A percentile compares a stretch with the other conserved stretches of the same genome.
Conservation (phyloP, 2,888 invertebrate species). For the Metellina segmentata region DNA sequence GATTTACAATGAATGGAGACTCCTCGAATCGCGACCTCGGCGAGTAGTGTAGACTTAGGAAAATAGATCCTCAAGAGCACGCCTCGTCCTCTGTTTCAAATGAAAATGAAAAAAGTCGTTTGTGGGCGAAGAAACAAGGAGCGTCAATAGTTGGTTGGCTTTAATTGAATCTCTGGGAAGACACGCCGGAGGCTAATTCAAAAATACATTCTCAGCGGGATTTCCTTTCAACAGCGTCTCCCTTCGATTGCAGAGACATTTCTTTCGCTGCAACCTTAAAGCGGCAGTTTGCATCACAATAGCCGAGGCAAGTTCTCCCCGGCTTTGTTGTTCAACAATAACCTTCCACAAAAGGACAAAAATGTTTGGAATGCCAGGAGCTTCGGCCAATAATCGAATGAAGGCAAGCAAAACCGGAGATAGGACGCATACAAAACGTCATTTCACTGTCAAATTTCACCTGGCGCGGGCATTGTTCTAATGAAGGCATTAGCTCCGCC, state of each 20-base stretch:
- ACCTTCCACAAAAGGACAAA: constrained; percentile 54
- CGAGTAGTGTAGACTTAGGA: too few relatives aligned
- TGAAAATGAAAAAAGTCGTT: too few relatives aligned
- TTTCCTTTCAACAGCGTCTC: constrained; percentile 9
- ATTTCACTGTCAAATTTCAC: constrained; percentile 73
- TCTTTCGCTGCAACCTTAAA: constrained; percentile 5
- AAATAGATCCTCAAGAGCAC: too few relatives aligned
- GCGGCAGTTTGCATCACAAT: constrained; percentile 58
- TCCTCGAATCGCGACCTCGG: too few relatives aligned
- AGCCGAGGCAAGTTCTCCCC: background rate
- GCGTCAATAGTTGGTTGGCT: background rate
- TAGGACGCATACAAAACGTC: constrained; percentile 68
- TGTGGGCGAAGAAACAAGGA: background rate
- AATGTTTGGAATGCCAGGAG: constrained; percentile 41
- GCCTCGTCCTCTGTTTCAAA: too few relatives aligned
- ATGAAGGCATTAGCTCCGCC: constrained; percentile 67
- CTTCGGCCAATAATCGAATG: constrained; percentile 64
- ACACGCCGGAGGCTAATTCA: constrained; percentile 43
- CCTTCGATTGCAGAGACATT: constrained; percentile 30
- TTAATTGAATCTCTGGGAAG: constrained; percentile 42
- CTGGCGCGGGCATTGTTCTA: constrained; percentile 69
- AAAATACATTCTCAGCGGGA: constrained; percentile 35
- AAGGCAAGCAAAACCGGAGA: constrained; percentile 10
- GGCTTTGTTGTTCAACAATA: constrained; percentile 45
- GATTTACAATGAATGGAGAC: too few relatives aligned